Conservation (phyloP, 1,140 invertebrate genomes). For the Babylonia areolata region DNA sequence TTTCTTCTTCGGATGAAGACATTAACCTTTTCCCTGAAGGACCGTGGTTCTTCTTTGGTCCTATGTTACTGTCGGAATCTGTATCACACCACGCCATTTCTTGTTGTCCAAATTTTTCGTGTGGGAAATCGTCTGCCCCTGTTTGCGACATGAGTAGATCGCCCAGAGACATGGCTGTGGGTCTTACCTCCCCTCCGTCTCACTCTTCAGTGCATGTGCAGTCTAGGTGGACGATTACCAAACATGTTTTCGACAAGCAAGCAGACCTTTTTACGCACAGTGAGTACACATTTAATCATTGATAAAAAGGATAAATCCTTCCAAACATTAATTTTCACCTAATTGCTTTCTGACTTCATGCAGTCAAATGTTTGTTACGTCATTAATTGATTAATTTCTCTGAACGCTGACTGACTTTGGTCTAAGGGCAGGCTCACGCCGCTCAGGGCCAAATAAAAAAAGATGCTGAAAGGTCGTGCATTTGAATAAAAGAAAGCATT, state of each 20-base stretch:
- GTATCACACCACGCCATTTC: neutral
- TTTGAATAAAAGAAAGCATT: no score
- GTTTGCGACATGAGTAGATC: neutral
- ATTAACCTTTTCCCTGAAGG: neutral
- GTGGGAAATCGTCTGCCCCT: neutral
- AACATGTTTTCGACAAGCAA: slow-evolving; percentile 23
- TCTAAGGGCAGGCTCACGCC: no score
- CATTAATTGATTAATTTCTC: no score
- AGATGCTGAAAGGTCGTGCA: no score
- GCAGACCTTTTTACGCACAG: neutral
- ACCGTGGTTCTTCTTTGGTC: neutral
- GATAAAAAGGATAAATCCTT: no score
- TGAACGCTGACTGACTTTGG: no score
- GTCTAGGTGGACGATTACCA: neutral
- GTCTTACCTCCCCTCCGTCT: neutral
- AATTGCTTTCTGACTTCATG: no score
- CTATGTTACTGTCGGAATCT: neutral
- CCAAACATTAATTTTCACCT: no score
- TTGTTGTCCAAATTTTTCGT: no score
- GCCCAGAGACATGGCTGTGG: no score
- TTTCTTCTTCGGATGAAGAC: neutral
- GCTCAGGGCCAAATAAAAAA: no score
- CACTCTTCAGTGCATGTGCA: neutral
- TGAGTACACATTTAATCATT: neutral
- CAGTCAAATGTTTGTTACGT: no score